Evolutionary conservation across 2,113 vertebrate species (phyloP).

Genomic region (Nanorana parkeri): DNA sequence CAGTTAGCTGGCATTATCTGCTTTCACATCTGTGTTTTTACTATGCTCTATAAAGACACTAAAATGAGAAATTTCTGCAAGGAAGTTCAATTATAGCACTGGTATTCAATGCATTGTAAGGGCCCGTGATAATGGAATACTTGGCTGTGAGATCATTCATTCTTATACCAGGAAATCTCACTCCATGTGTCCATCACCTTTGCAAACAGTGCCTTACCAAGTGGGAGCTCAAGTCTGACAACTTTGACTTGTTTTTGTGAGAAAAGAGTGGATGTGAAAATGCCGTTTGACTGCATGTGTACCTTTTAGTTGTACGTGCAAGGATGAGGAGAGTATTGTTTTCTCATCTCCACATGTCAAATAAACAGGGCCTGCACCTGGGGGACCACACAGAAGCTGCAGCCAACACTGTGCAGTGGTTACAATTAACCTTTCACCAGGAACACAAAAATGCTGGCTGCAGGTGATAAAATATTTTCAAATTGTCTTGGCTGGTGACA

Average conservation of each 20-base stretch:
- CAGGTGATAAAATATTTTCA: slow-evolving; percentile 18
- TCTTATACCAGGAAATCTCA: not conserved
- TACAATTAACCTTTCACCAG: slow-evolving; percentile 40
- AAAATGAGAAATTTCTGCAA: not conserved
- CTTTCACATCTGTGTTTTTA: slow-evolving; percentile 27
- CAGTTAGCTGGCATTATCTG: slow-evolving; percentile 8
- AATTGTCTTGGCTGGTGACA: not conserved
- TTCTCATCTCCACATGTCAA: slow-evolving; percentile 3
- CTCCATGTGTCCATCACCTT: not conserved
- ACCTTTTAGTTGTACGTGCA: slow-evolving; percentile 5
- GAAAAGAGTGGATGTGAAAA: not conserved
- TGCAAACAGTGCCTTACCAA: not conserved
- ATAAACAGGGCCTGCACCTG: slow-evolving; percentile 48
- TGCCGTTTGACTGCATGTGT: not conserved
- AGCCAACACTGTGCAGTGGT: not conserved
- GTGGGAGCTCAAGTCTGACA: not conserved
- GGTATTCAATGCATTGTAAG: not conserved
- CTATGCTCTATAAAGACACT: not conserved
- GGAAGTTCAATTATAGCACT: not conserved
- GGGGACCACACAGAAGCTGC: slow-evolving; percentile 43
- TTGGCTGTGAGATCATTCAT: not conserved
- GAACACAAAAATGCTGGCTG: slow-evolving; percentile 2
- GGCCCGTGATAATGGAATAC: not conserved
- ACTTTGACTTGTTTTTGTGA: not conserved
- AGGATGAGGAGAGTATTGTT: not conserved